Percentiles rank a stretch among this genome's conserved stretches.
phyloP scores from a whole-genome alignment of 1,140 invertebrate genomes.

The Drosophila aff. region DNA sequence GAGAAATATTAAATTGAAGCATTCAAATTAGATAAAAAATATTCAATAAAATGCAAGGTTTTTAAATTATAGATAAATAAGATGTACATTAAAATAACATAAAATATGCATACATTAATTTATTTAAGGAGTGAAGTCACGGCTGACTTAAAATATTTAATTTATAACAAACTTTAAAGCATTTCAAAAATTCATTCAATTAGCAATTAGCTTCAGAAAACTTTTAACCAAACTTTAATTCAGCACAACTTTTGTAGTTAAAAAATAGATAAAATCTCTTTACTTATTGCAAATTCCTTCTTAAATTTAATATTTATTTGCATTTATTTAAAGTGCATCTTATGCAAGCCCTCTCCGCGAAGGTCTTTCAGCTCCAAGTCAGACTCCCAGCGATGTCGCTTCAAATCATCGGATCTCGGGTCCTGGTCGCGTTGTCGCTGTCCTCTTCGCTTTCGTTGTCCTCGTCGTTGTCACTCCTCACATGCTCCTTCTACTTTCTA shows the following conservation, averaged over 20 bases:
- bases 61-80: too few relatives aligned
- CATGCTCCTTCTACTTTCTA: conserved; percentile 4
- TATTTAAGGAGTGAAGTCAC: too few relatives aligned
- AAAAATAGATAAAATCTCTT: too few relatives aligned
- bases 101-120: too few relatives aligned
- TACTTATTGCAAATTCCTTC: not conserved
- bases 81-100: too few relatives aligned
- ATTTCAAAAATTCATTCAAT: not conserved
- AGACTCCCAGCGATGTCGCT: conserved; percentile 34
- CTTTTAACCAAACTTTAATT: not conserved
- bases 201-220: not conserved
- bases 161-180: not conserved
- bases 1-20: not conserved
- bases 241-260: not conserved
- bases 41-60: too few relatives aligned
- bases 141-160: not conserved
- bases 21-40: too few relatives aligned
- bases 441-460: conserved; percentile 28
- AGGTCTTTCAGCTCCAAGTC: conserved; percentile 20
- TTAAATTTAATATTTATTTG: not conserved
- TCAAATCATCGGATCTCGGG: conserved; percentile 44
- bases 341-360: not conserved
- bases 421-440: conserved; percentile 30
- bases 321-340: not conserved
- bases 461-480: conserved; percentile 25